These are phyloP conservation scores for Diorhabda carinulata DNA, from an alignment of 1,140 invertebrate genomes.

Conservation along the genomic window DNA sequence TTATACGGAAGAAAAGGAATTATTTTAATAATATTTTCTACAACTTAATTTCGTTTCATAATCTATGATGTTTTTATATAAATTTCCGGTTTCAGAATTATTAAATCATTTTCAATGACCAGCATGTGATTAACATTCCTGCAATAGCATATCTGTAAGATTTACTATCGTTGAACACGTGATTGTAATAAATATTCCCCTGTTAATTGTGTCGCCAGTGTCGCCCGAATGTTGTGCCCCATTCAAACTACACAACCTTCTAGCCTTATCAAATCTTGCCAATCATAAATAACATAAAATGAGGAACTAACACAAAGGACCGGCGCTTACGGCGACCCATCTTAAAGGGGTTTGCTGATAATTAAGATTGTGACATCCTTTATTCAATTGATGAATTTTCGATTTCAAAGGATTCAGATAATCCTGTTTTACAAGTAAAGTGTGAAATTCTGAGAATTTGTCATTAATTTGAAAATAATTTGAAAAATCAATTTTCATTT, in stretches of 20 bases:
- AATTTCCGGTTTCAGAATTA: background rate
- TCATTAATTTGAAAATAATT: no score
- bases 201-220: background rate
- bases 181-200: background rate
- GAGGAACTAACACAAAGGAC: background rate
- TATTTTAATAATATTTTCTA: no score
- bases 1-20: no score
- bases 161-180: background rate
- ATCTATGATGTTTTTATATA: no score
- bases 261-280: background rate
- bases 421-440: no score
- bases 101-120: background rate
- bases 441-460: no score
- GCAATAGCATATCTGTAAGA: background rate
- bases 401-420: no score
- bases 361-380: no score
- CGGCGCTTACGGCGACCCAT: background rate
- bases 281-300: slow-evolving; percentile 1
- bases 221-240: background rate
- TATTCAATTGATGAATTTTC: no score
- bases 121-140: slow-evolving; percentile 2
- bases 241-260: background rate
- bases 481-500: no score
- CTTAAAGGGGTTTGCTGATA: background rate
- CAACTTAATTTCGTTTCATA: no score